Evolutionary conservation across 2,888 invertebrate species (phyloP).

Genomic region (Melitaea athalia): DNA sequence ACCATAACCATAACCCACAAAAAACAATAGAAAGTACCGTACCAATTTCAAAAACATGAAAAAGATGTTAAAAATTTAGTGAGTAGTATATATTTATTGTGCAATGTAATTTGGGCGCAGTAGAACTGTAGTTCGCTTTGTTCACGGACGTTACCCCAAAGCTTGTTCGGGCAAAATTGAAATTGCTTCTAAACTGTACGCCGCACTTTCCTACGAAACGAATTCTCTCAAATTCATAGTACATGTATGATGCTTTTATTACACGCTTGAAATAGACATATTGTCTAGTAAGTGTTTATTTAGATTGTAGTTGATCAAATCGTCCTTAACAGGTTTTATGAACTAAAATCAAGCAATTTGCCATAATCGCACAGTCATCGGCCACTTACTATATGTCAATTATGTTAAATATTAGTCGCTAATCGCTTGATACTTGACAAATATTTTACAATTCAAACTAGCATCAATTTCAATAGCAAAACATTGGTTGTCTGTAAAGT

Average conservation of each 20-base stretch:
- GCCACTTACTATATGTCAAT: too few relatives aligned
- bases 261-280: not conserved
- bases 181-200: constrained; percentile 30
- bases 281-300: not conserved
- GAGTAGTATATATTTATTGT: constrained; percentile 18
- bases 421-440: too few relatives aligned
- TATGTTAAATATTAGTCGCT: too few relatives aligned
- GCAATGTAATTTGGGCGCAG: constrained; percentile 23
- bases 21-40: not conserved
- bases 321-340: too few relatives aligned
- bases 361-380: too few relatives aligned
- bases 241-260: not conserved
- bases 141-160: constrained; percentile 26
- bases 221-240: constrained; percentile 11
- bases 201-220: constrained; percentile 15
- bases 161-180: constrained; percentile 35
- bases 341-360: too few relatives aligned
- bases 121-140: constrained; percentile 13
- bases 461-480: too few relatives aligned
- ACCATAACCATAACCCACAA: not conserved
- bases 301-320: too few relatives aligned
- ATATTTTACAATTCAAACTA: too few relatives aligned
- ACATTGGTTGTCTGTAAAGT: too few relatives aligned
- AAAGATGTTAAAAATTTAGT: constrained; percentile 12
- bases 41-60: constrained; percentile 8